Evolutionary conservation across 2,888 invertebrate species (phyloP).

Genomic region (Tillus elongatus): DNA sequence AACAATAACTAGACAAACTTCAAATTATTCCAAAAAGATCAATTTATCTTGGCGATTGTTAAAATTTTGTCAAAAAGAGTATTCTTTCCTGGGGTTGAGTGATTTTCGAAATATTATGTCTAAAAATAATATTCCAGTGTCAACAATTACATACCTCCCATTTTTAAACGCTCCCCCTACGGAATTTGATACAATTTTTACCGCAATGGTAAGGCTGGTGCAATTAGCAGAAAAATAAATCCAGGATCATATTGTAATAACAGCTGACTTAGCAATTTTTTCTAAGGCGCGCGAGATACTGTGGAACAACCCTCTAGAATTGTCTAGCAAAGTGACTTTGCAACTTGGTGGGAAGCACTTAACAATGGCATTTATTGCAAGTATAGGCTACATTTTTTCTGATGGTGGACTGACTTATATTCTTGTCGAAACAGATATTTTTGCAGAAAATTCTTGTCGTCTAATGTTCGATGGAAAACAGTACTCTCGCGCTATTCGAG

Average conservation of each 20-base stretch:
- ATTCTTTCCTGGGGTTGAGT: neutral
- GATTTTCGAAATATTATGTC: conserved; percentile 1
- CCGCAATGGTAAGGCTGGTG: conserved; percentile 13
- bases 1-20: neutral
- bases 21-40: neutral
- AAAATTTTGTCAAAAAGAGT: neutral
- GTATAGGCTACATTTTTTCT: conserved; percentile 18
- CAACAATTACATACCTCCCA: conserved; percentile 15
- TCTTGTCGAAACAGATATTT: neutral
- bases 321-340: conserved; percentile 16
- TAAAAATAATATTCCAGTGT: conserved; percentile 12
- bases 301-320: conserved; percentile 12
- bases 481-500: conserved; percentile 2
- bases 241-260: conserved; percentile 10
- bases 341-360: conserved; percentile 16
- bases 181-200: conserved; percentile 17
- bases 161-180: conserved; percentile 17
- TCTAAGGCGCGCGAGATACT: conserved; percentile 11
- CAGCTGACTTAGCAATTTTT: conserved; percentile 13
- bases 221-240: conserved; percentile 14
- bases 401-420: conserved; percentile 16
- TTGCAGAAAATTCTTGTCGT: conserved; percentile 2
- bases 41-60: conserved; percentile 4
- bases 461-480: neutral
- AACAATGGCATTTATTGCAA: conserved; percentile 18